Base-by-base conservation (phyloP, 37 sponge, comb jelly and placozoan genomes). In the Crambe crambe region DNA sequence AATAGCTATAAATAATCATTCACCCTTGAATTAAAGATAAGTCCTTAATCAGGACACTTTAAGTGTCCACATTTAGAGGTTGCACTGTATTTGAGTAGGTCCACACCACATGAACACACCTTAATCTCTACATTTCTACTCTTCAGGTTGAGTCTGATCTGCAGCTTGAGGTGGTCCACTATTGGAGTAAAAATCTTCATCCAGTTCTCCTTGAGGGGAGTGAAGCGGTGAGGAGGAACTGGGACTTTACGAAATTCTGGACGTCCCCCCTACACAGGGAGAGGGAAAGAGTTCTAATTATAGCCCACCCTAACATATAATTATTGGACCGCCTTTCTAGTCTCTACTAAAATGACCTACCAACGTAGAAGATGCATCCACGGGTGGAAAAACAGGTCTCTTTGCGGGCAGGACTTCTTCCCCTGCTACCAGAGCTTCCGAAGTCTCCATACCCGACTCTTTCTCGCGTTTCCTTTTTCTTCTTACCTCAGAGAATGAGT, bases 131-230 rank as follows among this genome's bases (percentile, higher is more conserved):
- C 97, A 76, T 81, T 84, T 59, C 80, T 96, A 21, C 81, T 96
- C 61, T 90, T 94, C 26, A 96, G 73, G 70, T 99, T 99, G 39
- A 99, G 81, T 77, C 99, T 58, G 59, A 99, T 92, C 56, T 99
- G 95, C 2, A 99, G 89, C 73, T 99, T 94, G 60, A 99, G 81
- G 59, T 99, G 97, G 42, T 99, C 97, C 0, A 96, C 99, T 34
- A 96, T 74, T 20, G 99, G 97, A 10, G 97, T 97, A 83, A 95
- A 99, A 44, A 99, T 91, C 80, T 99, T 96, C 99, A 99, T 96
- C 99, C 99, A 99, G 86, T 83, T 89, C 73, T 99, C 97, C 82
- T 96, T 99, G 58, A 99, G 97, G 1, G 99, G 99, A 37, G 93
- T 86, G 69, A 87, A 96, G 20, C 98, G 81, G 60, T 95, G 84